Conservation (phyloP, 2,888 invertebrate genomes). For the Nomada ferruginata region DNA sequence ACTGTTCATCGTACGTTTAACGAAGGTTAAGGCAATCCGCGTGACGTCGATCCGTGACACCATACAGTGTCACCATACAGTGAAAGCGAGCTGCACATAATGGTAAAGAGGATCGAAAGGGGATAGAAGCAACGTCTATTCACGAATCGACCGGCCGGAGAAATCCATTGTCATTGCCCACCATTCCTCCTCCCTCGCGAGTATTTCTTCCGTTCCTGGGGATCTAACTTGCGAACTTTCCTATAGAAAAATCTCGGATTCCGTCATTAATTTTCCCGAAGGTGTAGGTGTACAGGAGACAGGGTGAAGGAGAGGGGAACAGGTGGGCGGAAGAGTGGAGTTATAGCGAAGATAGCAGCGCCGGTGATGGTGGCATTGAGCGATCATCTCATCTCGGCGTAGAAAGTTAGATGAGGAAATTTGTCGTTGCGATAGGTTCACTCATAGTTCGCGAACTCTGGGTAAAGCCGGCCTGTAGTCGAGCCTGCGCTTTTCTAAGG, state of each 20-base stretch:
- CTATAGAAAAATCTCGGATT: conserved; percentile 76
- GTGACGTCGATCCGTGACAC: conserved; percentile 5
- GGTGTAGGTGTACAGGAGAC: conserved; percentile 38
- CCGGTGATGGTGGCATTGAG: conserved; percentile 80
- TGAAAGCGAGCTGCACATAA: background rate
- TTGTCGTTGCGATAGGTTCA: conserved; percentile 82
- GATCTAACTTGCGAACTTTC: conserved; percentile 69
- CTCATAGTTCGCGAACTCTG: conserved; percentile 81
- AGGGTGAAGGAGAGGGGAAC: background rate
- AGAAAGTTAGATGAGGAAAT: conserved; percentile 84
- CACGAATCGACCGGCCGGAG: conserved; percentile 46
- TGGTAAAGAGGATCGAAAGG: conserved; percentile 39
- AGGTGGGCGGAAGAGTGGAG: conserved; percentile 53
- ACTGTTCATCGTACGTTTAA: no score
- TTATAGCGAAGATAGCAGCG: conserved; percentile 65
- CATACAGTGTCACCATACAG: background rate
- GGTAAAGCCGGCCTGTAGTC: conserved; percentile 35
- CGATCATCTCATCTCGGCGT: conserved; percentile 83
- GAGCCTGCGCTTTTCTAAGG: background rate
- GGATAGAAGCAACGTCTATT: conserved; percentile 56
- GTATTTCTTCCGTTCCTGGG: conserved; percentile 63
- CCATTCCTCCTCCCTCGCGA: conserved; percentile 56
- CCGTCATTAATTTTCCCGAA: conserved; percentile 78
- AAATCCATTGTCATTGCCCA: conserved; percentile 62
- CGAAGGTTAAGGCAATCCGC: background rate